Evolutionary conservation across 2,888 invertebrate genomes (phyloP).

Genomic region (Philopedon plagiatum): DNA sequence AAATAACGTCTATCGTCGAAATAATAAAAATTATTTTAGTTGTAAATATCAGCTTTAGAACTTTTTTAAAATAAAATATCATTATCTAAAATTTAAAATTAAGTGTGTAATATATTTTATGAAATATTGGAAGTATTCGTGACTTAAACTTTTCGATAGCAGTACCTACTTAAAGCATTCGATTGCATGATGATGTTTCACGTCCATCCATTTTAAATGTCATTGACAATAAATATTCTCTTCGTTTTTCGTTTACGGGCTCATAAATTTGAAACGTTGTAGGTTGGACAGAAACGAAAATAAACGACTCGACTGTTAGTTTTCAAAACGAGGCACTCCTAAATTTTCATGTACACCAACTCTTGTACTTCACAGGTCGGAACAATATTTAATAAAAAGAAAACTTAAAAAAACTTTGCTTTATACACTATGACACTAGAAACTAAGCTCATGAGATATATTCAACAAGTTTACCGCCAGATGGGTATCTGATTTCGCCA

Average conservation of each 20-base stretch:
- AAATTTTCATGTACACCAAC: neutral
- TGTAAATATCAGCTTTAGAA: slow-evolving; percentile 32
- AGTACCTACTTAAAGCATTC: slow-evolving; percentile 1
- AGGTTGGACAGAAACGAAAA: slow-evolving; percentile 1
- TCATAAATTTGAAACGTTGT: slow-evolving; percentile 3
- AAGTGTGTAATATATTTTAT: slow-evolving; percentile 12
- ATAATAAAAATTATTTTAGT: neutral
- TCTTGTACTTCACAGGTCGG: slow-evolving; percentile 15
- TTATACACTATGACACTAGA: slow-evolving; percentile 36
- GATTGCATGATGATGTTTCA: slow-evolving; percentile 21
- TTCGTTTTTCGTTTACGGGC: neutral
- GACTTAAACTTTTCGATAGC: slow-evolving; percentile 9
- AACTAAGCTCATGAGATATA: slow-evolving; percentile 47
- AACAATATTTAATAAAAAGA: slow-evolving; percentile 43
- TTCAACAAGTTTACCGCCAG: slow-evolving; percentile 44
- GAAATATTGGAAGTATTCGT: slow-evolving; percentile 22
- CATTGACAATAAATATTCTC: slow-evolving; percentile 40
- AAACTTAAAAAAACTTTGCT: slow-evolving; percentile 34
- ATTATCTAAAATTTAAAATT: neutral
- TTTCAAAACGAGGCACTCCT: neutral
- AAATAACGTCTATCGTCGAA: neutral
- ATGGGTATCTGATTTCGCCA: slow-evolving; percentile 40
- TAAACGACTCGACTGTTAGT: neutral
- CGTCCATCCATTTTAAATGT: slow-evolving; percentile 36
- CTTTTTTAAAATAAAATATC: slow-evolving; percentile 30